A percentile compares a stretch with the other conserved stretches of the same genome.
These are phyloP conservation scores for Syngnathus rostellatus DNA, from an alignment of 2,797 vertebrate genomes.

Conservation along the genomic window DNA sequence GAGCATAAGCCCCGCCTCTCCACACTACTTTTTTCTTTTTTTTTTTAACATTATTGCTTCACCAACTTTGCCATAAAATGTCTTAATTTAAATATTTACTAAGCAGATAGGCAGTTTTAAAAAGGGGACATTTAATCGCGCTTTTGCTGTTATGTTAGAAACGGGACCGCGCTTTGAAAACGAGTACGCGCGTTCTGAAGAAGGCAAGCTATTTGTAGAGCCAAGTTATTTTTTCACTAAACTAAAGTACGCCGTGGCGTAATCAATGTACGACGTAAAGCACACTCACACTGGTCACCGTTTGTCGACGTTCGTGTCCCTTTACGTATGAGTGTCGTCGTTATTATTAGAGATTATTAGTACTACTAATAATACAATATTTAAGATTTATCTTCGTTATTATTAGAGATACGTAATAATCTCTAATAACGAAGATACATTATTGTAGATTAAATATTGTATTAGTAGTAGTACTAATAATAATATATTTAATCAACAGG, in stretches of 20 bases:
- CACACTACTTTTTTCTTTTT: background rate
- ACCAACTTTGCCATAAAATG: background rate
- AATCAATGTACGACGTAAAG: background rate
- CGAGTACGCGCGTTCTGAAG: background rate
- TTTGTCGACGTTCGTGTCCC: too few relatives aligned
- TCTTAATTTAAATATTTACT: background rate
- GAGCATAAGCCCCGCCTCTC: slow-evolving; percentile 29
- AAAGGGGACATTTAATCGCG: background rate
- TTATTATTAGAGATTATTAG: too few relatives aligned
- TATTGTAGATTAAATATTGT: too few relatives aligned
- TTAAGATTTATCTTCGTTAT: too few relatives aligned
- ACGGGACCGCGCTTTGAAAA: background rate
- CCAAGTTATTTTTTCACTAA: too few relatives aligned
- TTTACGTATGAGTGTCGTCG: too few relatives aligned
- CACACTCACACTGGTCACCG: background rate
- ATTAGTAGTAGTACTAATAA: too few relatives aligned
- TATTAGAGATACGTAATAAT: too few relatives aligned
- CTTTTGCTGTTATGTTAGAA: too few relatives aligned
- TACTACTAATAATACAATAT: too few relatives aligned
- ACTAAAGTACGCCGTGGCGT: background rate
- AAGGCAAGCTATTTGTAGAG: background rate
- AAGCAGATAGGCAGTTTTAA: background rate
- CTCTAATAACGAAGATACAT: too few relatives aligned
- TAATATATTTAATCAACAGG: too few relatives aligned
- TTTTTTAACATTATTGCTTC: background rate